Evolutionary conservation across 53 echinoderm and acorn worm species (phyloP).

Genomic region (Temnopleurus reevesii): DNA sequence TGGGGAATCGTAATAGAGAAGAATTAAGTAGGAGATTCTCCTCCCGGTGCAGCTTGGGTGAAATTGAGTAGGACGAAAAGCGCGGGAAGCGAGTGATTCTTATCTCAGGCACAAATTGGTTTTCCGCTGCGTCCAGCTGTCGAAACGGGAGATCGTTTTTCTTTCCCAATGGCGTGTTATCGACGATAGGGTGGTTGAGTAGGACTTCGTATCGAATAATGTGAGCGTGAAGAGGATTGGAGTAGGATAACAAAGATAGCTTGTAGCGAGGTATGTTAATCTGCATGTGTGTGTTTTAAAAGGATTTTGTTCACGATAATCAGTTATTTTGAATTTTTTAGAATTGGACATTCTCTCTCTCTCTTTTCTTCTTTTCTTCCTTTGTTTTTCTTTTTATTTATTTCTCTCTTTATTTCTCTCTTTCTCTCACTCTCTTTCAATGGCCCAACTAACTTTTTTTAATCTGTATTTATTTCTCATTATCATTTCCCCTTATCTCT

Average conservation of each 20-base stretch:
- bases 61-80: neutral
- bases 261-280: too few species aligned
- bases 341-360: too few species aligned
- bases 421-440: too few species aligned
- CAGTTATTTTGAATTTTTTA: too few species aligned
- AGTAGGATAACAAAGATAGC: neutral
- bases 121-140: conserved; percentile 18
- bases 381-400: too few species aligned
- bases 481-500: too few species aligned
- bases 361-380: too few species aligned
- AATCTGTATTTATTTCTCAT: too few species aligned
- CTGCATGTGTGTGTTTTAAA: too few species aligned
- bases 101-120: conserved; percentile 11
- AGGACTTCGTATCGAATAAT: neutral
- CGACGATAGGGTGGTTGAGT: neutral
- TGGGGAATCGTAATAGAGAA: conserved; percentile 1
- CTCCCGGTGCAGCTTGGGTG: neutral
- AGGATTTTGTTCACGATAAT: too few species aligned
- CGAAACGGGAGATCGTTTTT: conserved; percentile 19
- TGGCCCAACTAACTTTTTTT: too few species aligned
- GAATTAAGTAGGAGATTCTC: neutral
- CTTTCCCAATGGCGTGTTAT: conserved; percentile 9
- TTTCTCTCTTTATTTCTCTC: too few species aligned
- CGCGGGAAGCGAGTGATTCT: neutral
- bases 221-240: neutral